These are phyloP conservation scores for Acanthosepion pharaonis DNA, from an alignment of 2,888 invertebrate genomes.

Conservation along the genomic window DNA sequence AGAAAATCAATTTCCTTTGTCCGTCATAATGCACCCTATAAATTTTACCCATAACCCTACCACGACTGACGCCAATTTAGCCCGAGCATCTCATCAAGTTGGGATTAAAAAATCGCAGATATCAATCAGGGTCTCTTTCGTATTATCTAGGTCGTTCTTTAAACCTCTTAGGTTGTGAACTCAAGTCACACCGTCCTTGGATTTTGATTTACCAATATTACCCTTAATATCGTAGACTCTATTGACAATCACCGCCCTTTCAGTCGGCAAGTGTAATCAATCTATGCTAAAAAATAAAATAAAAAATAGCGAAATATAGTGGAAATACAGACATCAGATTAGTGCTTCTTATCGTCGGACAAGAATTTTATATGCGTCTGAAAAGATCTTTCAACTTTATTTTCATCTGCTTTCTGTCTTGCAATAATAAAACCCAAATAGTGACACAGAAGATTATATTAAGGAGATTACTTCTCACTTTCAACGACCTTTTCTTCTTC, in stretches of 20 bases:
- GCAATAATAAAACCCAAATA: background rate
- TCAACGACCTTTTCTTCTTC: background rate
- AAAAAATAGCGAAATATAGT: background rate
- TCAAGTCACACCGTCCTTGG: background rate
- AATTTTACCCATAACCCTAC: background rate
- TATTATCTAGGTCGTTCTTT: background rate
- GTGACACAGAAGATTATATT: background rate
- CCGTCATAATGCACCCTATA: background rate
- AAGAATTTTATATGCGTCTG: slow-evolving; percentile 33
- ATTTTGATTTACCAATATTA: slow-evolving; percentile 33
- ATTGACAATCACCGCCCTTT: background rate
- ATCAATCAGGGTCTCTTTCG: background rate
- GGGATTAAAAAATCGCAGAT: background rate
- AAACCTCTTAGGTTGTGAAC: background rate
- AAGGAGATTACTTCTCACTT: slow-evolving; percentile 33
- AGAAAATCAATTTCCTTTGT: background rate
- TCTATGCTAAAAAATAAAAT: background rate
- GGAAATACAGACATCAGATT: background rate
- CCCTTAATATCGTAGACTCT: background rate
- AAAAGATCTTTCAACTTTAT: slow-evolving; percentile 33
- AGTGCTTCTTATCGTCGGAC: background rate
- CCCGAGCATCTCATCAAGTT: background rate
- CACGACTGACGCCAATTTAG: background rate
- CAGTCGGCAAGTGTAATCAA: background rate
- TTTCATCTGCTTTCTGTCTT: slow-evolving; percentile 25